Conservation (phyloP, 35 echinoderm and acorn worm species). For the Acanthaster planci region DNA sequence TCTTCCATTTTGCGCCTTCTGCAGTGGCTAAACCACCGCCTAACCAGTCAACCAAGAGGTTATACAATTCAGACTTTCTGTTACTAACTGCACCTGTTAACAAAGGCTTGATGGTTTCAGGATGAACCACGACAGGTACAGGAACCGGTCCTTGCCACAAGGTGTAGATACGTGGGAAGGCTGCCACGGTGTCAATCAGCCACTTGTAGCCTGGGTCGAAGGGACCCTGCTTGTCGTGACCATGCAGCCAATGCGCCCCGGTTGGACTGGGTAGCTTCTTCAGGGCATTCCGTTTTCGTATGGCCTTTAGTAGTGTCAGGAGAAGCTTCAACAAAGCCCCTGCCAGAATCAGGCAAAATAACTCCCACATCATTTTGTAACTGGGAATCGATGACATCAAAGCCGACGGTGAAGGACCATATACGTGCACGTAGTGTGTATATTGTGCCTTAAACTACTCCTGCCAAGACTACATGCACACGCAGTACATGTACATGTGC, state of each 20-base stretch:
- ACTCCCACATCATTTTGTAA: too few species aligned
- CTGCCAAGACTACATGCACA: too few species aligned
- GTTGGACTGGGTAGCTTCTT: not conserved
- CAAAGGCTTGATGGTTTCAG: constrained; percentile 6
- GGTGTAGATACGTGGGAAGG: not conserved
- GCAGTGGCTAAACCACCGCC: not conserved
- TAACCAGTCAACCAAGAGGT: constrained; percentile 13
- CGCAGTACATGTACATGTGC: too few species aligned
- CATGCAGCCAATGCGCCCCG: not conserved
- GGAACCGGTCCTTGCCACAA: not conserved
- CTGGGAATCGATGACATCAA: too few species aligned
- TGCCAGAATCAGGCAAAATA: too few species aligned
- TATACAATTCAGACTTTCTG: not conserved
- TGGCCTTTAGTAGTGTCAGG: too few species aligned
- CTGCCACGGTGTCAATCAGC: not conserved
- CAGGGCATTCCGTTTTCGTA: too few species aligned
- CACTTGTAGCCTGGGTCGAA: not conserved
- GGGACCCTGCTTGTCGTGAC: not conserved
- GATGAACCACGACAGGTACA: not conserved
- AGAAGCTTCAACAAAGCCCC: too few species aligned
- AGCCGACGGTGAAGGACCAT: too few species aligned
- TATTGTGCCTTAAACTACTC: too few species aligned
- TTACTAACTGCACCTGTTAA: not conserved
- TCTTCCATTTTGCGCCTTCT: constrained; percentile 11
- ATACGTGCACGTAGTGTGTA: too few species aligned